Conservation (phyloP, 2,888 invertebrate species). For the Apoda limacodes region DNA sequence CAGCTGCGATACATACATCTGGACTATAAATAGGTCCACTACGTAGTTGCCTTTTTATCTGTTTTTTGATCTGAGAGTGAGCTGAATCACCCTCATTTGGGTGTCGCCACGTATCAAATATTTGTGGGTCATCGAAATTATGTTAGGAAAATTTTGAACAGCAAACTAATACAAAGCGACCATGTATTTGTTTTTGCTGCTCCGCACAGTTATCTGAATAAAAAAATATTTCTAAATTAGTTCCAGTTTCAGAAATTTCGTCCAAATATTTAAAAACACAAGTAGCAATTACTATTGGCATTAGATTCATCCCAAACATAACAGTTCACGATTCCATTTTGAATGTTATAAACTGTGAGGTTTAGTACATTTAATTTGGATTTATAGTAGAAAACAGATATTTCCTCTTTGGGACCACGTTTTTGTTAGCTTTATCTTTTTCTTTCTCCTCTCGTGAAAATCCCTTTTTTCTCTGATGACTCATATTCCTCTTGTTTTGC, state of each 20-base stretch:
- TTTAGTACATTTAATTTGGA: slow-evolving; percentile 26
- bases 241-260: slow-evolving; percentile 12
- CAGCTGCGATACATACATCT: slow-evolving; percentile 12
- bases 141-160: slow-evolving; percentile 12
- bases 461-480: slow-evolving; percentile 19
- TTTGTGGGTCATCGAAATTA: slow-evolving; percentile 20
- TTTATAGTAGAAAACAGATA: slow-evolving; percentile 25
- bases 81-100: slow-evolving; percentile 23
- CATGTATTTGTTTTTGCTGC: slow-evolving; percentile 24
- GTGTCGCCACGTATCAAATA: slow-evolving; percentile 22
- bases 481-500: slow-evolving; percentile 18
- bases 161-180: slow-evolving; percentile 18
- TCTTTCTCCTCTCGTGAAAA: slow-evolving; percentile 20
- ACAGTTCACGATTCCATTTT: slow-evolving; percentile 20
- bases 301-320: slow-evolving; percentile 32
- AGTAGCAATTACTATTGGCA: slow-evolving; percentile 27
- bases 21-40: slow-evolving; percentile 12
- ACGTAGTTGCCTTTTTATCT: slow-evolving; percentile 12
- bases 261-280: slow-evolving; percentile 28
- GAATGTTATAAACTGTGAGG: slow-evolving; percentile 25
- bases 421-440: slow-evolving; percentile 18
- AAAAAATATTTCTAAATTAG: slow-evolving; percentile 23
- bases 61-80: slow-evolving; percentile 15
- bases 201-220: slow-evolving; percentile 28
- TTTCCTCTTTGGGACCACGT: slow-evolving; percentile 19